Base-by-base conservation (phyloP, 2,888 invertebrate genomes). In the Sthenelais limicola region DNA sequence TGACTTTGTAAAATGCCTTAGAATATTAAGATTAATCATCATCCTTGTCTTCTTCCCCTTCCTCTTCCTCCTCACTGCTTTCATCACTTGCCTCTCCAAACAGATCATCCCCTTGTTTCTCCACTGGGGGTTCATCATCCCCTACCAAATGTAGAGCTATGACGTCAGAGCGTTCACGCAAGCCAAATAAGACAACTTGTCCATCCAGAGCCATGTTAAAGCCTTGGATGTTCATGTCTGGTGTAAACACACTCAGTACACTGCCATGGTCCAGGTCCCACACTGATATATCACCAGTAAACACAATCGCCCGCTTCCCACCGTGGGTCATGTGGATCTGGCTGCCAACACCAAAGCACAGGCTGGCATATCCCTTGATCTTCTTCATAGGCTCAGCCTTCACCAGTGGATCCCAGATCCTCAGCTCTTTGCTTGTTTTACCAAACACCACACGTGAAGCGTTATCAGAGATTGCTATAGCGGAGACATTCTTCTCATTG, bases 381-480 rank as follows among this genome's bases (percentile, higher is more conserved):
- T 80, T 80, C 26, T 81, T 76, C 68, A 85, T 71, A 2, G 82
- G 80, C 0, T 74, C 73, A 1, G 52, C 21, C 18, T 32, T 38
- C n/a, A 38, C 32, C n/a, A n/a, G n/a, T 3, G 85, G 83, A 67
- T 86, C 83, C 86, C 87, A 86, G 28, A 87, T 81, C 26, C 83
- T 79, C 58, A 87, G 74, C 73, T 84, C 85, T 38, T 82, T 80
- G 67, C 79, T 82, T 0, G 80, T 79, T 62, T 83, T 83, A 5
- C 85, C 86, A 58, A 86, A 84, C 3, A 86, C 83, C 9, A 87
- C 80, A 18, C 83, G 71, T 4, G 79, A 75, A 1, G 82, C 85
- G 56, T 83, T 81, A 69, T 84, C 81, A 7, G 81, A 81, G 28
- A 87, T 80, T 21, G 82, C 85, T 15, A 87, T 72, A 1, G 84